Base-by-base conservation (phyloP, 2,888 invertebrate genomes). In the Parapristionchus giblindavisi region DNA sequence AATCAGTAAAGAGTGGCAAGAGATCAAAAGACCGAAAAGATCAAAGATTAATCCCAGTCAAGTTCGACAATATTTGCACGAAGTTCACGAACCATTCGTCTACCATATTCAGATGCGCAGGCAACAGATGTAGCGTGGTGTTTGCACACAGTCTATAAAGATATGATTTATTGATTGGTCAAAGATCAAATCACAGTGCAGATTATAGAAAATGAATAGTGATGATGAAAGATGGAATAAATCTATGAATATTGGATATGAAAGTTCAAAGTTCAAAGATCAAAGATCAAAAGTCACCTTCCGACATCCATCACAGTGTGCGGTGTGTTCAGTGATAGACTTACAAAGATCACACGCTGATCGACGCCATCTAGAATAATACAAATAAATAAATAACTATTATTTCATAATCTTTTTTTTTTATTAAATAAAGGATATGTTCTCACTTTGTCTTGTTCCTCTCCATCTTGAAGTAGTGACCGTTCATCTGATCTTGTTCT, bases 271-370 rank as follows among this genome's bases (percentile, higher is more conserved):
- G n/a, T n/a, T n/a, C n/a, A n/a, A n/a, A n/a, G n/a, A n/a, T n/a
- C n/a, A n/a, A n/a, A n/a, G n/a, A n/a, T n/a, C n/a, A n/a, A n/a
- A n/a, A n/a, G n/a, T n/a, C 52, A 81, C 82, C 79, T 80, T 78
- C 56, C 77, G 78, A 75, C 85, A 85, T 29, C 83, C 84, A 34
- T 85, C 84, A 54, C 85, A 85, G n/a, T 56, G 77, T 14, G 81
- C 79, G 60, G 83, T 80, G 27, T 82, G 77, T 52, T 80, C 79
- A 17, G 70, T 56, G 32, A 85, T 80, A 51, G 76, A 73, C 61
- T 80, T 79, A 77, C 85, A 85, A 58, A 79, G 75, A 21, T 79
- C 79, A 74, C 85, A 85, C 27, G 84, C 76, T 8, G 81, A 78
- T 38, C 81, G 76, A 51, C 79, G 77, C 81, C 82, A 85, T 29